Conservation (phyloP, 1,140 invertebrate species). For the Eulimnadia texana region DNA sequence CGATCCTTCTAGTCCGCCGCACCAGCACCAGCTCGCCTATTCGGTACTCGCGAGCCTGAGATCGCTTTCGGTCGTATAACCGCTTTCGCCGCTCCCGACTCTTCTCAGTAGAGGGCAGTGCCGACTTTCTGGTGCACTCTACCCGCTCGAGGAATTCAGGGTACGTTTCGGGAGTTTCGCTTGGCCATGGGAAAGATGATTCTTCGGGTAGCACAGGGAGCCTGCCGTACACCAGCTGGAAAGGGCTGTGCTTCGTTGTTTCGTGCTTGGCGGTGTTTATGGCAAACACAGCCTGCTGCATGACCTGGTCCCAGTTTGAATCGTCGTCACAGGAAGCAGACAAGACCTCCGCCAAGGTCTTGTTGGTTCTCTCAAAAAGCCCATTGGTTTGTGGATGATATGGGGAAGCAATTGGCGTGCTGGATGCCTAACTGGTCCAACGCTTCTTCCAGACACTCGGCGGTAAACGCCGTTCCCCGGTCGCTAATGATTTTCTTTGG, state of each 20-base stretch:
- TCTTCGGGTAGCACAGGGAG: conserved; percentile 21
- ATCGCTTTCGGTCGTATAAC: not conserved
- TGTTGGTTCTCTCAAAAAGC: conserved; percentile 18
- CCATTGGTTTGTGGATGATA: conserved; percentile 19
- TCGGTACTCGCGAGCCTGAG: not conserved
- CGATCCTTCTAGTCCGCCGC: not conserved
- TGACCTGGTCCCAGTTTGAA: conserved; percentile 24
- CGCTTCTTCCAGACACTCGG: conserved; percentile 6
- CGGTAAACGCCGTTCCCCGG: conserved; percentile 16
- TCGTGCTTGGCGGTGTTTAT: conserved; percentile 24
- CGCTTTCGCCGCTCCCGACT: not conserved
- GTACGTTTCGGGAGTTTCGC: not conserved
- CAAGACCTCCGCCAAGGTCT: conserved; percentile 13
- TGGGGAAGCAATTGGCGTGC: conserved; percentile 2
- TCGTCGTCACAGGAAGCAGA: conserved; percentile 17
- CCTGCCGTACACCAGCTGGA: conserved; percentile 31
- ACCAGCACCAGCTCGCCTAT: conserved; percentile 4
- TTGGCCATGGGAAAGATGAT: not conserved
- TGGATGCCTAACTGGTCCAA: conserved; percentile 11
- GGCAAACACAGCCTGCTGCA: conserved; percentile 23
- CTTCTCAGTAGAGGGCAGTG: not conserved
- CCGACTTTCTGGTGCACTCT: not conserved
- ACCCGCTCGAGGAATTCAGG: not conserved
- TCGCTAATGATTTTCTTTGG: conserved; percentile 19
- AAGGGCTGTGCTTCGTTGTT: conserved; percentile 28